Evolutionary conservation across 1,140 invertebrate species (phyloP).

Genomic region (Lethocerus indicus): DNA sequence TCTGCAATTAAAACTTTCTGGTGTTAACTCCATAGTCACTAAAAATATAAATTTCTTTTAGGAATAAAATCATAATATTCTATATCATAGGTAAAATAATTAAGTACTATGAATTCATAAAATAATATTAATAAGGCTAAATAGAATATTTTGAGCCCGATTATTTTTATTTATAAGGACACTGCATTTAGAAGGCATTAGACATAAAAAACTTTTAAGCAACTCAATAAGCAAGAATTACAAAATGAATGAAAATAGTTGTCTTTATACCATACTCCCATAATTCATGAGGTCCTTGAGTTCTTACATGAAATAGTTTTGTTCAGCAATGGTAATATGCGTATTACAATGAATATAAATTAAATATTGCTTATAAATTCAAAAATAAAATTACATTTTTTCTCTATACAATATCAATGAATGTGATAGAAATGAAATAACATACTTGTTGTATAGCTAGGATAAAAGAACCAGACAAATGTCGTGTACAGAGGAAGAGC

Average conservation of each 20-base stretch:
- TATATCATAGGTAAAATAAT: conserved; percentile 10
- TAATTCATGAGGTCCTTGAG: no score
- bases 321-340: no score
- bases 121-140: no score
- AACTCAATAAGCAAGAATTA: no score
- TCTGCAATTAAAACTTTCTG: conserved; percentile 17
- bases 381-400: conserved; percentile 8
- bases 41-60: conserved; percentile 16
- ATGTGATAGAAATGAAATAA: neutral
- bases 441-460: conserved; percentile 40
- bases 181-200: no score
- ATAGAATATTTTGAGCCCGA: no score
- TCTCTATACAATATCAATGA: neutral
- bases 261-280: no score
- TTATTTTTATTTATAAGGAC: no score
- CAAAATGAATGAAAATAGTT: no score
- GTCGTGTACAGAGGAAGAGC: conserved; percentile 48
- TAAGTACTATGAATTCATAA: neutral
- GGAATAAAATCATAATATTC: conserved; percentile 6
- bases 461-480: conserved; percentile 39
- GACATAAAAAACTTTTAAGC: no score
- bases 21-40: conserved; percentile 27
- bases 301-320: no score
- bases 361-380: conserved; percentile 5
- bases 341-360: no score